These are phyloP conservation scores for Hesperia comma DNA, from an alignment of 2,888 invertebrate species.

Conservation along the genomic window DNA sequence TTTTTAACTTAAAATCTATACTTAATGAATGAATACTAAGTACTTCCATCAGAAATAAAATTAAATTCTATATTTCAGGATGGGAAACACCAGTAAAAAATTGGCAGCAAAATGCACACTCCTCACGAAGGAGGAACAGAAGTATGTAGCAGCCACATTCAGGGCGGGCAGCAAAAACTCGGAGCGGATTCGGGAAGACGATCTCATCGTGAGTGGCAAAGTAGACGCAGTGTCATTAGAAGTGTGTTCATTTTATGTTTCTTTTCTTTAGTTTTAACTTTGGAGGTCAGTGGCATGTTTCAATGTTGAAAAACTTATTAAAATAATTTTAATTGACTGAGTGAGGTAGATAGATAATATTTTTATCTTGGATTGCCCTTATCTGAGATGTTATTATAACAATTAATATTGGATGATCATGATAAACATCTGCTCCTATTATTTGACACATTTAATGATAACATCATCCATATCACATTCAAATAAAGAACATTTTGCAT, in stretches of 20 bases:
- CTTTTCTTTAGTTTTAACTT: constrained; percentile 50
- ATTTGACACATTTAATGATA: background rate
- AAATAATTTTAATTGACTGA: too few species aligned
- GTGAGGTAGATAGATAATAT: too few species aligned
- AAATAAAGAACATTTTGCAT: too few species aligned
- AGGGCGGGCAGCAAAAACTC: constrained; percentile 86
- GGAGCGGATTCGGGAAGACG: constrained; percentile 86
- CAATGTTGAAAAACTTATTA: background rate
- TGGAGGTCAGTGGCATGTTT: constrained; percentile 35
- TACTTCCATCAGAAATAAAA: too few species aligned
- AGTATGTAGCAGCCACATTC: constrained; percentile 85
- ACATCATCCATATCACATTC: too few species aligned
- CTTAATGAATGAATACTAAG: too few species aligned
- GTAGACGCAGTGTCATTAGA: constrained; percentile 77
- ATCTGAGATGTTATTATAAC: too few species aligned
- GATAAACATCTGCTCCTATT: too few species aligned
- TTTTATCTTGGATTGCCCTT: too few species aligned
- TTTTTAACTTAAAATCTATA: too few species aligned
- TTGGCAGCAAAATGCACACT: constrained; percentile 86
- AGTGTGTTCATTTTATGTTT: constrained; percentile 76
- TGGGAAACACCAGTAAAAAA: constrained; percentile 87
- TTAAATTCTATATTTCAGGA: constrained; percentile 54
- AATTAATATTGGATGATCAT: too few species aligned
- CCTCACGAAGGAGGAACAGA: constrained; percentile 86
- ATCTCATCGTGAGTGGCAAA: constrained; percentile 85